Base-by-base conservation (phyloP, 2,888 invertebrate genomes). In the Linnaemya vulpina region DNA sequence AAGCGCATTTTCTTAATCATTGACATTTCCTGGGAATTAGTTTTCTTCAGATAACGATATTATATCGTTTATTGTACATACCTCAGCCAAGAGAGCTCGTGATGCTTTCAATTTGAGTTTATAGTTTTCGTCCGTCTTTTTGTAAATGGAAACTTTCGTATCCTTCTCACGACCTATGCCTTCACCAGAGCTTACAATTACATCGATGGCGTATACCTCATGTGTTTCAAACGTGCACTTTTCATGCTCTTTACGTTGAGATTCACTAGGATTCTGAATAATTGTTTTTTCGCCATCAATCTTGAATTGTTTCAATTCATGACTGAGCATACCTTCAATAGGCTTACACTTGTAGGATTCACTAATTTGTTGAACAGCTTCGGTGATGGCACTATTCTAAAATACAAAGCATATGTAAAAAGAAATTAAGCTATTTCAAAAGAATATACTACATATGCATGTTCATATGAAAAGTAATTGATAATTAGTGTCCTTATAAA, bases 201-300 rank as follows among this genome's bases (percentile, higher is more conserved):
- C 97, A 94, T 99, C 99, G 94, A 99, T 97, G 35, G 98, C 99
- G 93, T 98, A 99, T 0, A 99, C 99, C 93, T 99, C 99, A 92
- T 99, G 96, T 74, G 96, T 96, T 91, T 98, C 98, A 92, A 99
- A 95, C 84, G 96, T 97, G 90, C 96, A 97, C 92, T 99, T 99
- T 92, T 99, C 99, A 92, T 99, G 98, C 90, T 99, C 99, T 91
- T 98, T 98, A 89, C 97, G 96, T 92, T 99, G 99, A 38, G 97
- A 96, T 91, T 99, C 99, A 88, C 96, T 97, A 22, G 99, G 99
- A 93, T 99, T 99, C 93, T 99, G 97, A 89, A 98, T 98, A 88
- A 98, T 97, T 30, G 97, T 97, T 93, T 99, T 99, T 90, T 99
- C 99, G 20, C 99, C 99, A 93, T 99, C 99, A 91, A 99, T 99